Percentiles rank a stretch among this genome's conserved stretches.
phyloP scores from a whole-genome alignment of 2,797 vertebrate genomes.

The Atherinosoma microstoma region DNA sequence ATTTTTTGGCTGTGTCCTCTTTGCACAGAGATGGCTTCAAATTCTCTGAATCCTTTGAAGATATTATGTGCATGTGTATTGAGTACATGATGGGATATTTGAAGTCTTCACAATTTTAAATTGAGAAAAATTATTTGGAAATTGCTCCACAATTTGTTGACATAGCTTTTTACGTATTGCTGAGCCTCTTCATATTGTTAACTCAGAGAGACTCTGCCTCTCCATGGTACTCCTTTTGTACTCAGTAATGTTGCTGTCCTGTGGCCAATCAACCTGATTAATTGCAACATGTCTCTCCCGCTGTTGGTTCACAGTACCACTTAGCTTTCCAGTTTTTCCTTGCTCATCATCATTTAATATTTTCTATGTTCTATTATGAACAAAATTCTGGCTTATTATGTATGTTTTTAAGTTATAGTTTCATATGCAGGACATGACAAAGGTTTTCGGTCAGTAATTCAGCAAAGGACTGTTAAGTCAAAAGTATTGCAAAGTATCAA shows the following conservation, averaged over 20 bases:
- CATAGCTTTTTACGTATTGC: background rate
- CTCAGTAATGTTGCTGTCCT: no score
- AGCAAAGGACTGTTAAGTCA: background rate
- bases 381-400: background rate
- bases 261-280: background rate
- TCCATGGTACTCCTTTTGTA: background rate
- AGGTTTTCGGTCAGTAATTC: constrained; percentile 25
- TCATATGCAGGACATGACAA: background rate
- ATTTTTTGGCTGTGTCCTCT: background rate
- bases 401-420: background rate
- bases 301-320: no score
- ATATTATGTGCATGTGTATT: no score
- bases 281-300: background rate
- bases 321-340: background rate
- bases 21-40: background rate
- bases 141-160: background rate
- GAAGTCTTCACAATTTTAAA: background rate
- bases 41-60: background rate
- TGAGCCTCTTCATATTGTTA: background rate
- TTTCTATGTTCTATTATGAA: background rate
- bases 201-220: background rate
- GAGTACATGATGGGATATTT: background rate
- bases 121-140: background rate
- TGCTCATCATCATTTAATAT: background rate
- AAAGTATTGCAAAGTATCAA: constrained; percentile 38